A percentile compares a stretch with the other conserved stretches of the same genome.
These are phyloP conservation scores for Nothobranchius furzeri DNA, from an alignment of 2,113 vertebrate species.

Conservation along the genomic window DNA sequence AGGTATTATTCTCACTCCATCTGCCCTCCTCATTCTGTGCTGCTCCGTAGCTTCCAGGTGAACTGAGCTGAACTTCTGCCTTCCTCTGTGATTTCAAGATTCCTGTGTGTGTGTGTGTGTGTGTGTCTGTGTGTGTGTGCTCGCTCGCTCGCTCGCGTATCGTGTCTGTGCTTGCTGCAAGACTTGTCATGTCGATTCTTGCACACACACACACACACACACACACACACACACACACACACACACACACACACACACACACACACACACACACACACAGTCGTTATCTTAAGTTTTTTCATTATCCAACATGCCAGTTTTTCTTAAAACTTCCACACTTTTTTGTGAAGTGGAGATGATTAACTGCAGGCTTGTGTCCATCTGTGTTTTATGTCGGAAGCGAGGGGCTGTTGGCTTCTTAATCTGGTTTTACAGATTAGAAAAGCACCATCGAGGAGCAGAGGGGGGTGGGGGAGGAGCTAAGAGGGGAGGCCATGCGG, in stretches of 20 bases:
- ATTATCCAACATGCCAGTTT: conserved; percentile 12
- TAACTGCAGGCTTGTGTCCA: conserved; percentile 71
- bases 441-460: conserved; percentile 62
- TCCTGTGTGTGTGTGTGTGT: background rate
- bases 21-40: conserved; percentile 14
- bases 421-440: conserved; percentile 91
- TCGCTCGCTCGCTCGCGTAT: no score
- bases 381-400: conserved; percentile 68
- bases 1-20: conserved; percentile 10
- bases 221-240: no score
- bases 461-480: conserved; percentile 50
- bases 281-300: background rate
- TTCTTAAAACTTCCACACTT: conserved; percentile 29
- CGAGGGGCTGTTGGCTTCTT: conserved; percentile 67
- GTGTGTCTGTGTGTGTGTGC: background rate
- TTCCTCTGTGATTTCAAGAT: background rate
- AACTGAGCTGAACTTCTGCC: background rate
- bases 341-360: conserved; percentile 44
- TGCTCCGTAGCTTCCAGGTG: background rate
- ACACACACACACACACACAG: no score
- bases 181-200: background rate
- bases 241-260: no score
- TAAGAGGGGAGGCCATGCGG: conserved; percentile 44
- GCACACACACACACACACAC: no score
- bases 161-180: background rate